Percentiles rank a stretch among this genome's conserved stretches.
Conservation (phyloP, 2,113 vertebrate genomes). For the Ursus arctos region DNA sequence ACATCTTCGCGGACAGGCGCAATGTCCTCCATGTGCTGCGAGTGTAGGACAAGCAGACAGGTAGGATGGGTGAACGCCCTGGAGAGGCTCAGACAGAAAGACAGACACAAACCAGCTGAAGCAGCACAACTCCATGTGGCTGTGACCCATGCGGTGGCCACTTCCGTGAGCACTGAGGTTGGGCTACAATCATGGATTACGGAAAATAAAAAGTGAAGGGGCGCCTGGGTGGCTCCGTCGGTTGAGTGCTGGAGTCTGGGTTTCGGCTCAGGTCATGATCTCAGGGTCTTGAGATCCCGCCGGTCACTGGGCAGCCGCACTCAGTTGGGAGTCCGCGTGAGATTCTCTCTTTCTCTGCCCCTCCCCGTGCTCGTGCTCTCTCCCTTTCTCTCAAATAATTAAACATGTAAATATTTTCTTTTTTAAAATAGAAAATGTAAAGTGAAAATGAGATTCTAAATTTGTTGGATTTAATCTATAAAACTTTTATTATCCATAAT, state of each 20-base stretch:
- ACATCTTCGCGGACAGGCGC: too few species aligned
- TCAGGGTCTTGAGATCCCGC: not conserved
- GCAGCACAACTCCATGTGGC: not conserved
- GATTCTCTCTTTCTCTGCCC: not conserved
- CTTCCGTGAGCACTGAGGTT: not conserved
- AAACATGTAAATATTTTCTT: too few species aligned
- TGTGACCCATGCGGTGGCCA: not conserved
- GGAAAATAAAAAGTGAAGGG: too few species aligned
- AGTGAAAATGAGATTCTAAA: not conserved
- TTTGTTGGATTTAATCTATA: not conserved
- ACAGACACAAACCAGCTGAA: not conserved
- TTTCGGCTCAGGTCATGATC: not conserved
- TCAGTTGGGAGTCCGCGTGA: rapidly evolving
- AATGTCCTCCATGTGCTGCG: not conserved
- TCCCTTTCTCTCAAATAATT: not conserved
- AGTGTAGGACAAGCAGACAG: too few species aligned
- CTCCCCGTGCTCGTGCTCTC: too few species aligned
- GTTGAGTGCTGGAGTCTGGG: too few species aligned
- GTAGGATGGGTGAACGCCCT: too few species aligned
- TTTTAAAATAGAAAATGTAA: not conserved
- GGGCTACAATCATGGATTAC: not conserved
- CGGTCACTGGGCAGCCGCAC: too few species aligned
- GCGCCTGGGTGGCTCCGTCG: too few species aligned
- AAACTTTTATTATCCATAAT: not conserved
- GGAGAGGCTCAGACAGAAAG: not conserved